Evolutionary conservation across 2,888 invertebrate genomes (phyloP), one percentile per base, ranked within the genome.

Genomic region (Ptychoptera contaminata): DNA sequence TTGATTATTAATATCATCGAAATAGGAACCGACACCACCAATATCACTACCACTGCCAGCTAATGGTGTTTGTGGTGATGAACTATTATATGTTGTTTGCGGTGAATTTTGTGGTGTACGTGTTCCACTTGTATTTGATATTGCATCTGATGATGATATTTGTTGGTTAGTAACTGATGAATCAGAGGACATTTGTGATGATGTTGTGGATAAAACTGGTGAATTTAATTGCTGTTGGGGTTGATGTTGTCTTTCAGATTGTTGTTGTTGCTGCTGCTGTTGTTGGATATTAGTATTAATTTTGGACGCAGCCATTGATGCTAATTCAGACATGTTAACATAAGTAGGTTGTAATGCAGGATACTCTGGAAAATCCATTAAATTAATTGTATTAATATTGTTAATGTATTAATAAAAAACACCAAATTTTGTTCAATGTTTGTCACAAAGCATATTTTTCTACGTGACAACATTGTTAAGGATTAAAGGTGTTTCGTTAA

Each of bases 261-360:
- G 30, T 12, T 30, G 29, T 37, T 48, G 45, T 36, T 51, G 49
- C 5, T 54, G 53, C 40, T 57, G 56, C 11, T 57, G 58, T 15
- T 55, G 57, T 31, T 58, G 56, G 40, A 60, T 62, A 61, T 74
- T 59, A 69, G 54, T 73, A 66, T 48, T 83, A 65, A 65, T 81
- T 68, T 72, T 85, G 65, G 70, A 73, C 10, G 85, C 85, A 37
- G 87, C 87, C 68, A 87, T 72, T 55, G 76, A 79, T 16, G 85
- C 86, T 60, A 90, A 67, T 62, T 91, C 90, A 51, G 86, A 85
- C 87, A 88, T 87, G 62, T 91, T 91, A 56, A 88, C 88, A 67
- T 91, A 91, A 57, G 88, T 76, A 16, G 90, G 90, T 65, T 82
- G 80, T 37, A 56, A 57, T 48, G 51, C 51, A 14, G 52, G 41